Evolutionary conservation across 2,888 invertebrate species (phyloP).

Genomic region (Agrochola macilenta): DNA sequence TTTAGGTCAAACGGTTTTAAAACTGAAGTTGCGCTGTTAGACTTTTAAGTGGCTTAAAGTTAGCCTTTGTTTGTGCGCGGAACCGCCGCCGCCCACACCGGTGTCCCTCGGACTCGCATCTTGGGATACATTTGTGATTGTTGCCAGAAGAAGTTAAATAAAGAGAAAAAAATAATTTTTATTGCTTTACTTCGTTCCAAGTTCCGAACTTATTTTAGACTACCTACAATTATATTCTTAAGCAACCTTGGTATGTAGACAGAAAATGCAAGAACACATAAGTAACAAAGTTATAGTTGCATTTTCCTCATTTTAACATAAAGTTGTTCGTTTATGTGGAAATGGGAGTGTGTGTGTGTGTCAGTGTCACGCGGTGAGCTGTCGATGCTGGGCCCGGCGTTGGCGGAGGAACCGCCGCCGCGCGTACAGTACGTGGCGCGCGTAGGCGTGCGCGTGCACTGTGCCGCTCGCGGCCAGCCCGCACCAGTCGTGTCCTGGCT

Average conservation of each 20-base stretch:
- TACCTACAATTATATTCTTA: neutral
- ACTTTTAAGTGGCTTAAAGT: conserved; percentile 80
- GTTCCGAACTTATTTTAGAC: conserved; percentile 8
- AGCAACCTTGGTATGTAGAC: neutral
- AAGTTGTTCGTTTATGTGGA: neutral
- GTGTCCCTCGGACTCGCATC: conserved; percentile 45
- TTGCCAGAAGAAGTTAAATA: conserved; percentile 47
- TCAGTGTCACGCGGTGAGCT: conserved; percentile 45
- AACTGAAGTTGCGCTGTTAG: conserved; percentile 75
- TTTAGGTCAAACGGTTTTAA: conserved; percentile 78
- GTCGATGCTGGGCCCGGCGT: conserved; percentile 74
- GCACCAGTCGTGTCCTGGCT: conserved; percentile 78
- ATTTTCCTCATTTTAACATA: neutral
- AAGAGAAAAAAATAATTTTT: conserved; percentile 48
- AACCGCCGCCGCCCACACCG: conserved; percentile 30
- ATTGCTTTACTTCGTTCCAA: conserved; percentile 45
- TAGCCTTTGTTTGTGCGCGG: conserved; percentile 70
- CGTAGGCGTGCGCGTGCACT: conserved; percentile 73
- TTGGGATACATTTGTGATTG: conserved; percentile 55
- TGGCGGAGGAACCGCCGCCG: conserved; percentile 73
- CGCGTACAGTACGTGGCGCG: conserved; percentile 72
- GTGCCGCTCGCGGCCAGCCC: conserved; percentile 77
- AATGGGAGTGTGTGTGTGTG: conserved; percentile 3
- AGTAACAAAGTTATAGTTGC: no score
- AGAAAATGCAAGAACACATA: neutral